phyloP scores from a whole-genome alignment of 2,888 invertebrate species.

The Auanema sp. region DNA sequence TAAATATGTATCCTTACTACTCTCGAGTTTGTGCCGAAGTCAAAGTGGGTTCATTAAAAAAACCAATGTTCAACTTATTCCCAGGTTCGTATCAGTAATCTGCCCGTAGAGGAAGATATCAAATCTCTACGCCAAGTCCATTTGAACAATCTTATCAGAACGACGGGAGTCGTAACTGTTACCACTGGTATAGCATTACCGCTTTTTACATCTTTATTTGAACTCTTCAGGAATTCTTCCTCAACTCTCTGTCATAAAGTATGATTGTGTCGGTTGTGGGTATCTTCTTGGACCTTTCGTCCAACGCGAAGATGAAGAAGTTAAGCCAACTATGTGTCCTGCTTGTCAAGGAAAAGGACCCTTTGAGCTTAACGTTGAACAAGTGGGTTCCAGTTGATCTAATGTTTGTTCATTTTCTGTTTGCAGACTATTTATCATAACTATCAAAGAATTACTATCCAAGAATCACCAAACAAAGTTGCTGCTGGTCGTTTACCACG shows the following conservation, averaged over 20 bases:
- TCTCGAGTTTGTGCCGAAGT: slow-evolving; percentile 90
- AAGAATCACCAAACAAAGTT: slow-evolving; percentile 95
- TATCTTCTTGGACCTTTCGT: slow-evolving; percentile 93
- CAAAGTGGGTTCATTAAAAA: slow-evolving; percentile 24
- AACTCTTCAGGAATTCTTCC: slow-evolving; percentile 76
- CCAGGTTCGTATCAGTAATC: slow-evolving; percentile 83
- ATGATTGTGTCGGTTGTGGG: slow-evolving; percentile 93
- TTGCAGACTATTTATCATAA: slow-evolving; percentile 96
- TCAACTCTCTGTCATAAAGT: slow-evolving; percentile 91
- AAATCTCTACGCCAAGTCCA: slow-evolving; percentile 79
- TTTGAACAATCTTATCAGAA: slow-evolving; percentile 90
- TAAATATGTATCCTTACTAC: slow-evolving; percentile 92
- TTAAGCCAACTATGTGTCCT: slow-evolving; percentile 93
- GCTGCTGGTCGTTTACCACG: slow-evolving; percentile 95
- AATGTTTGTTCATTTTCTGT: too few relatives aligned
- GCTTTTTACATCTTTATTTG: not conserved
- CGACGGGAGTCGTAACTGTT: slow-evolving; percentile 90
- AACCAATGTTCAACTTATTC: not conserved
- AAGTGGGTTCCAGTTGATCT: too few relatives aligned
- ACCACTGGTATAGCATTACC: slow-evolving; percentile 73
- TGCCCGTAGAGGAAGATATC: slow-evolving; percentile 92
- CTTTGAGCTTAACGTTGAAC: slow-evolving; percentile 95
- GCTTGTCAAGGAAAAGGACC: slow-evolving; percentile 96
- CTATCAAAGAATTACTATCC: slow-evolving; percentile 94
- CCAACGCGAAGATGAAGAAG: slow-evolving; percentile 78